Percentiles rank a stretch among this genome's conserved stretches.
Conservation (phyloP, 2,797 vertebrate species). For the Centropyge bicolor region DNA sequence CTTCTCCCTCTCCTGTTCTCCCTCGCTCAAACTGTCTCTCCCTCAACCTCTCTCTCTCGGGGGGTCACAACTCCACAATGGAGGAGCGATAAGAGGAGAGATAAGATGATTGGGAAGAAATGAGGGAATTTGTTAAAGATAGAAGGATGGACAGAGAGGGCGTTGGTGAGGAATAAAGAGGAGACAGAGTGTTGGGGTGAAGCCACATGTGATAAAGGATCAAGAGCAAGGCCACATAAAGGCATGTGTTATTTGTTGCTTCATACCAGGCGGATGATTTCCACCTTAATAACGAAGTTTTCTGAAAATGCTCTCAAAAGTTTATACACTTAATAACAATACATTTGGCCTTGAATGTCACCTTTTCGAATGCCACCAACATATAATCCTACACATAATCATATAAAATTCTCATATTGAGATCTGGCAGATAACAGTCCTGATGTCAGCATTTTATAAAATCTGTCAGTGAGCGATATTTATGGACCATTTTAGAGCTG, state of each 20-base stretch:
- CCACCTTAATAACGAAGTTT: background rate
- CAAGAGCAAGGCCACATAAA: conserved; percentile 14
- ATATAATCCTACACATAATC: background rate
- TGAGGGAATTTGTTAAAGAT: conserved; percentile 73
- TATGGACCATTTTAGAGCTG: no score
- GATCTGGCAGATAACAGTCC: background rate
- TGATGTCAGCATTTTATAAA: conserved; percentile 9
- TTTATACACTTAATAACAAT: background rate
- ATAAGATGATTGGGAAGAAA: conserved; percentile 73
- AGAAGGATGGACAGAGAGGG: conserved; percentile 40
- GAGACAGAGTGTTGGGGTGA: conserved; percentile 32
- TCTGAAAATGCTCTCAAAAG: background rate
- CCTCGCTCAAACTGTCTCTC: conserved; percentile 28
- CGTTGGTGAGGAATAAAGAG: conserved; percentile 52
- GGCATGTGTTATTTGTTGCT: background rate
- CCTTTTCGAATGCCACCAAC: no score
- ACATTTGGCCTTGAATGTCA: background rate
- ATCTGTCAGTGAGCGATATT: no score
- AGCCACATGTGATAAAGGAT: conserved; percentile 25
- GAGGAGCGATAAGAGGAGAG: conserved; percentile 60
- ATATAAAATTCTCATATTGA: background rate
- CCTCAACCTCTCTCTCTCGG: conserved; percentile 34
- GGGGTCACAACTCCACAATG: conserved; percentile 64
- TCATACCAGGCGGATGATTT: background rate
- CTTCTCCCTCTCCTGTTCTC: background rate